Conservation (phyloP, 1,140 invertebrate species). For the Drosophila ficusphila region DNA sequence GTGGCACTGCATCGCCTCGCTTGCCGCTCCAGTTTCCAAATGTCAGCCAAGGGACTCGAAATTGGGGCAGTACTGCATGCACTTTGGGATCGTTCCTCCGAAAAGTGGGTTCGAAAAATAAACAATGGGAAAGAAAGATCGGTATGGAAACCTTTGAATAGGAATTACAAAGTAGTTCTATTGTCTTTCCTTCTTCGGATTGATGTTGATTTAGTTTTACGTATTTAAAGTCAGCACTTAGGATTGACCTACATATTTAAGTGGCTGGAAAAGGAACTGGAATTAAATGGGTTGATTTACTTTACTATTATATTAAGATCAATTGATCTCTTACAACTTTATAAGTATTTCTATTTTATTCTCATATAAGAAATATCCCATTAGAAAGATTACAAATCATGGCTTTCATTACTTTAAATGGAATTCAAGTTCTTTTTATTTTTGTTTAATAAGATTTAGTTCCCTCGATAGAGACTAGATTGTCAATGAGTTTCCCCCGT, state of each 20-base stretch:
- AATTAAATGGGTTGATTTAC: too few species aligned
- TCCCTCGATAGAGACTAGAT: background rate
- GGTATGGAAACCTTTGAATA: background rate
- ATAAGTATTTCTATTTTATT: too few species aligned
- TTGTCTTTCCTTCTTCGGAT: background rate
- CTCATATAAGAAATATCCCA: too few species aligned
- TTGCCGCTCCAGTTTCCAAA: slow-evolving; percentile 59
- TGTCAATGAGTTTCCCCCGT: slow-evolving; percentile 8
- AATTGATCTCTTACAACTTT: too few species aligned
- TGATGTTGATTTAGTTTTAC: background rate
- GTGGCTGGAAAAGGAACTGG: background rate
- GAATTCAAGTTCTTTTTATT: too few species aligned
- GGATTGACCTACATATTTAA: background rate
- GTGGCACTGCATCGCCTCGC: slow-evolving; percentile 26
- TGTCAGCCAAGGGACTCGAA: slow-evolving; percentile 47
- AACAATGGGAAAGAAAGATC: slow-evolving; percentile 19
- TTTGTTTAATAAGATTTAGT: too few species aligned
- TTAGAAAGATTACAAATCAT: too few species aligned
- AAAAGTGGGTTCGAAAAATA: slow-evolving; percentile 11
- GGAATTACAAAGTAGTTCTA: background rate
- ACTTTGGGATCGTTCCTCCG: slow-evolving; percentile 17
- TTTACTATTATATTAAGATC: too few species aligned
- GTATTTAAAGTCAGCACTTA: background rate
- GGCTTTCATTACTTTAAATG: too few species aligned
- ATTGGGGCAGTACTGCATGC: slow-evolving; percentile 21